phyloP scores from a whole-genome alignment of 2,888 invertebrate species.

The Horisme vitalbata region DNA sequence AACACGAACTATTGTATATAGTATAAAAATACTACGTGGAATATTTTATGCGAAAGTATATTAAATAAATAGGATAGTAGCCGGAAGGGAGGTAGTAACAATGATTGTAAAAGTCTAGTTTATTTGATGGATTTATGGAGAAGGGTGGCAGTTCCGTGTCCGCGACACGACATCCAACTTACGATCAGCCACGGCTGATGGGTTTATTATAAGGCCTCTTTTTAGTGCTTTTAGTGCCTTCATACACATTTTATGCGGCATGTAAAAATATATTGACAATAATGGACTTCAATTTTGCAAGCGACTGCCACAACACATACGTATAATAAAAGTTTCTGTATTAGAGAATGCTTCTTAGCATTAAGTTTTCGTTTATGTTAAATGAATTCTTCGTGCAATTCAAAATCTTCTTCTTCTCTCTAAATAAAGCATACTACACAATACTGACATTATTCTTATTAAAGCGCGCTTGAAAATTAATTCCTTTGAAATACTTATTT shows the following conservation, averaged over 20 bases:
- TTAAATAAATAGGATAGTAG: constrained; percentile 23
- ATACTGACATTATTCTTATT: too few relatives aligned
- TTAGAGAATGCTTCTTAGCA: too few relatives aligned
- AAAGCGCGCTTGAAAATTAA: too few relatives aligned
- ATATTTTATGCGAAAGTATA: background rate
- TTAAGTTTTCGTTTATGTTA: too few relatives aligned
- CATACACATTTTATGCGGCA: constrained; percentile 17
- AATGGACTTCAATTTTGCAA: constrained; percentile 4
- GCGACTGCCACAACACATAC: too few relatives aligned
- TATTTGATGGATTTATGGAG: constrained; percentile 58
- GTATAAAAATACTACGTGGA: too few relatives aligned
- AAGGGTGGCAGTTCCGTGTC: constrained; percentile 37
- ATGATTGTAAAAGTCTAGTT: constrained; percentile 47
- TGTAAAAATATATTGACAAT: constrained; percentile 16
- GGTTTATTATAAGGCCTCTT: constrained; percentile 27
- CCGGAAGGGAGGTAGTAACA: constrained; percentile 40
- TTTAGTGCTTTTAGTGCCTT: constrained; percentile 13
- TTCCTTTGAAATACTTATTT: too few relatives aligned
- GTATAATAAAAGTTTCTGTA: too few relatives aligned
- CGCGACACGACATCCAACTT: constrained; percentile 46
- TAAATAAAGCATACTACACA: too few relatives aligned
- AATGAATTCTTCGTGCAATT: too few relatives aligned
- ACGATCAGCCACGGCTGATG: constrained; percentile 30
- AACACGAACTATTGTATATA: too few relatives aligned
- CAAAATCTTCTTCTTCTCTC: too few relatives aligned